Evolutionary conservation across 2,888 invertebrate genomes (phyloP), one percentile per base, ranked within the genome.

Genomic region (Sisyra nigra): DNA sequence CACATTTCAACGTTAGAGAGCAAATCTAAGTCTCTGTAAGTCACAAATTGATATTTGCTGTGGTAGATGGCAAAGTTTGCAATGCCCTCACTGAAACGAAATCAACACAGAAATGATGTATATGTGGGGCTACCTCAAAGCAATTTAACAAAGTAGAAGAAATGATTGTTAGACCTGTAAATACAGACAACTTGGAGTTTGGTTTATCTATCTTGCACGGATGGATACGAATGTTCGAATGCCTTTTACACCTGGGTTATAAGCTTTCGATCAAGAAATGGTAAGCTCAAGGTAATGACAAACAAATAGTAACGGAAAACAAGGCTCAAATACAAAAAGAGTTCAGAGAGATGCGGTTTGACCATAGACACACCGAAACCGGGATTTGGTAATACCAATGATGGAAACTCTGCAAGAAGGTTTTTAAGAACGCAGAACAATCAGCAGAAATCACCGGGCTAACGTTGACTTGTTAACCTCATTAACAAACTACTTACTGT

Each of bases 141-240:
- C 45, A 50, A 17, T 51, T 51, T 41, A 51, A 50, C 50, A 44
- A 47, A 37, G 44, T 51, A 18, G 42, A 48, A 18, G 33, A 30
- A 30, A 31, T 48, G 7, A 8, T 44, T 10, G 9, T 46, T 42
- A 45, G 18, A 35, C 18, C 40, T 34, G 34, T 49, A 10, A 36
- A 47, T 31, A 19, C 39, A 39, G 35, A 42, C 3, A 40, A 48
- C 41, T 47, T 50, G n/a, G 35, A 38, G 14, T 53, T 53, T 44
- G 53, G 52, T 24, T 39, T 54, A 40, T 55, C 54, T 32, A 46
- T 47, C 30, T 46, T 57, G 29, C 55, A 57, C 50, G 51, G 53
- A 3, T 57, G 55, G 55, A 55, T 54, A 10, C 47, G 53, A 13
- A 53, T 52, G 45, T 55, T 54, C 42, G 55, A 58, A 44, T 56